These are phyloP conservation scores for Nematolebias whitei DNA, from an alignment of 2,113 vertebrate species.

Conservation along the genomic window DNA sequence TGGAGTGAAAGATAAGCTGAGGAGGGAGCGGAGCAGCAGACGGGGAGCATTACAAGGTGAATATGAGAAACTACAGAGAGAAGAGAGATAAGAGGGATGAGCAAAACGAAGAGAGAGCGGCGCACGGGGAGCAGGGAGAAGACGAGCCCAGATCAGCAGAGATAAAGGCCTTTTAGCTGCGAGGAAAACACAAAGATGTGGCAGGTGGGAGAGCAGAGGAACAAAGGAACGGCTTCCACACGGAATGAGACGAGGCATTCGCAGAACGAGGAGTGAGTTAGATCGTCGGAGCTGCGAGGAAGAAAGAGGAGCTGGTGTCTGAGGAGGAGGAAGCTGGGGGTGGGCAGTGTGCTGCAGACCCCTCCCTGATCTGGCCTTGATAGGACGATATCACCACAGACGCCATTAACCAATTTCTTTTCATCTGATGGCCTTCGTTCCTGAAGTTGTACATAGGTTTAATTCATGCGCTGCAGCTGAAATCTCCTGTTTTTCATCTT, in stretches of 20 bases:
- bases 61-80: conserved; percentile 21
- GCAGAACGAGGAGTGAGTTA: not conserved
- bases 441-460: conserved; percentile 1
- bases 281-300: conserved; percentile 4
- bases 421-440: conserved; percentile 15
- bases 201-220: conserved; percentile 13
- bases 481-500: conserved; percentile 12
- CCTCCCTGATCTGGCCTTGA: conserved; percentile 25
- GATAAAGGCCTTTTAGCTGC: conserved; percentile 39
- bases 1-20: conserved; percentile 11
- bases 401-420: conserved; percentile 18
- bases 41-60: conserved; percentile 24
- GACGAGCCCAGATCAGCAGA: conserved; percentile 33
- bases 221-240: conserved; percentile 9
- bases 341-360: conserved; percentile 11
- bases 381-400: conserved; percentile 3
- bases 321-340: conserved; percentile 3
- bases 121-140: not conserved
- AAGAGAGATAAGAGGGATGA: conserved; percentile 38
- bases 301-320: conserved; percentile 35
- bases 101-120: conserved; percentile 14
- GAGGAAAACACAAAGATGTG: conserved; percentile 15
- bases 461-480: not conserved
- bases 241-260: conserved; percentile 29
- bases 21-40: conserved; percentile 7